phyloP scores from a whole-genome alignment of 2,797 vertebrate species.

The Parotocinclus haroldoi region DNA sequence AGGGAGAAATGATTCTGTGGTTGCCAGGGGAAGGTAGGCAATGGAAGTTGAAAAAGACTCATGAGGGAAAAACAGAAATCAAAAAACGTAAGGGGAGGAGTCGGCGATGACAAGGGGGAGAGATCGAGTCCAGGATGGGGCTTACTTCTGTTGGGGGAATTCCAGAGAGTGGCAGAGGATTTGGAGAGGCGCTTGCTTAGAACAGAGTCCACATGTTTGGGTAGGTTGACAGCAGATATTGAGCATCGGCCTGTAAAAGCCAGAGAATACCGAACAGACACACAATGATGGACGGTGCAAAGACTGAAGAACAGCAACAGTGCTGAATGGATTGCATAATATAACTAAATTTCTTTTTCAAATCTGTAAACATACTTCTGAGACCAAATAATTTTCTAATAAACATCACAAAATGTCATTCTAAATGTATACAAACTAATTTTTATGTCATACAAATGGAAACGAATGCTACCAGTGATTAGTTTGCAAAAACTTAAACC shows the following conservation, averaged over 20 bases:
- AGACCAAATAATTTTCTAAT: no score
- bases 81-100: slow-evolving; percentile 50
- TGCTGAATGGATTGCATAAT: neutral
- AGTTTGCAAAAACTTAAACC: no score
- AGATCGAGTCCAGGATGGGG: slow-evolving; percentile 53
- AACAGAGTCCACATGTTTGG: slow-evolving; percentile 98
- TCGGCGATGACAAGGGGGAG: slow-evolving; percentile 50
- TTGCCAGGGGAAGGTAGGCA: slow-evolving; percentile 52
- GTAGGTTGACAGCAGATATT: slow-evolving; percentile 96
- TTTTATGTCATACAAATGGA: no score
- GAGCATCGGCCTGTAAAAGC: slow-evolving; percentile 97
- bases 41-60: slow-evolving; percentile 39
- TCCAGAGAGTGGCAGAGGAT: slow-evolving; percentile 98
- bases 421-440: no score
- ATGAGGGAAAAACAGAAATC: slow-evolving; percentile 43
- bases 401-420: no score
- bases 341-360: no score
- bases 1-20: slow-evolving; percentile 55
- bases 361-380: no score
- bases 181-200: slow-evolving; percentile 99
- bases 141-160: slow-evolving; percentile 99
- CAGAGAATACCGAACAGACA: slow-evolving; percentile 67
- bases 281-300: slow-evolving; percentile 37
- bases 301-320: slow-evolving; percentile 3
- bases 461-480: no score